Evolutionary conservation across 2,888 invertebrate species (phyloP).

Genomic region (Ochlodes sylvanus): DNA sequence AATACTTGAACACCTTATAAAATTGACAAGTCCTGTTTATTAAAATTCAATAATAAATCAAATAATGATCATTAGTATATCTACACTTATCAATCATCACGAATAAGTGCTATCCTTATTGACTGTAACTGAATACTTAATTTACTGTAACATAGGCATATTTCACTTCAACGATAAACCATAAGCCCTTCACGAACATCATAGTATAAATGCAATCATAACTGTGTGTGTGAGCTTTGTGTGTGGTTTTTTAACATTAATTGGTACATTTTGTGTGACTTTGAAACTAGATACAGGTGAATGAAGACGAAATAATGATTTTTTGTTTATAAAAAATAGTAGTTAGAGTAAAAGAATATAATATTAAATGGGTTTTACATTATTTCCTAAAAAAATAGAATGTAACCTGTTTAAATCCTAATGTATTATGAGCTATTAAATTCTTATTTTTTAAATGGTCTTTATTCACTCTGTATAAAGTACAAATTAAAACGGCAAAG

Average conservation of each 20-base stretch:
- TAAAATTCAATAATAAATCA: background rate
- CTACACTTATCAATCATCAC: constrained; percentile 17
- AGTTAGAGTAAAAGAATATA: too few relatives aligned
- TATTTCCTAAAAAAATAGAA: too few relatives aligned
- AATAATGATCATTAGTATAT: constrained; percentile 1
- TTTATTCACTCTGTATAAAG: constrained; percentile 1
- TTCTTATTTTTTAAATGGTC: background rate
- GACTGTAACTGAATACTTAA: constrained; percentile 13
- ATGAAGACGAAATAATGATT: background rate
- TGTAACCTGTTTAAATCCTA: too few relatives aligned
- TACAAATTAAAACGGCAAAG: background rate
- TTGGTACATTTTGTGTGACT: background rate
- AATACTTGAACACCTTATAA: background rate
- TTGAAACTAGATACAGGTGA: background rate
- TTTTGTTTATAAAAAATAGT: background rate
- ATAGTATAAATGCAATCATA: constrained; percentile 9
- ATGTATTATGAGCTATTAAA: too few relatives aligned
- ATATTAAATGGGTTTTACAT: too few relatives aligned
- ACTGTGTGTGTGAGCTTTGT: constrained; percentile 40
- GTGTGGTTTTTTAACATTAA: constrained; percentile 36
- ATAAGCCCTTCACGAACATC: constrained; percentile 21
- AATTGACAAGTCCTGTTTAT: constrained; percentile 6
- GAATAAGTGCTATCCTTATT: constrained; percentile 14
- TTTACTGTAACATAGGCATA: constrained; percentile 4
- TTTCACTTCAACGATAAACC: constrained; percentile 11